Conservation (phyloP, 2,888 invertebrate species). For the Eupithecia pulchellata region DNA sequence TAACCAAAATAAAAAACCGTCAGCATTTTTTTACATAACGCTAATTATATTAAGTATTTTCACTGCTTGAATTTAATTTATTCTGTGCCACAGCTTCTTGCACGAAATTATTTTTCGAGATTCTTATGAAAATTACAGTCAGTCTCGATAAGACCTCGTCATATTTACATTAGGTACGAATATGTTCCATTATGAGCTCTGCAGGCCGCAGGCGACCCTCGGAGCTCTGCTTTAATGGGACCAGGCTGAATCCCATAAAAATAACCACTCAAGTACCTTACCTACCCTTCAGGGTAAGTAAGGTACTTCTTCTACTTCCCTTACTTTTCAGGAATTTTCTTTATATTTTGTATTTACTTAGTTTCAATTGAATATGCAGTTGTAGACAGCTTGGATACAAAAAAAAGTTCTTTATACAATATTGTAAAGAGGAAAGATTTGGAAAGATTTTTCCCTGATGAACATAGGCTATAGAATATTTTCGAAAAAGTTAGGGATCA, state of each 20-base stretch:
- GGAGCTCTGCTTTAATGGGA: slow-evolving; percentile 29
- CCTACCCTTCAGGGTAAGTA: too few species aligned
- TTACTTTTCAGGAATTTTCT: too few species aligned
- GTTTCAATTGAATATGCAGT: too few species aligned
- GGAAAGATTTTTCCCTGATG: too few species aligned
- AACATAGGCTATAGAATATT: too few species aligned
- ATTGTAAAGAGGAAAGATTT: too few species aligned
- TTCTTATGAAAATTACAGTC: slow-evolving; percentile 11
- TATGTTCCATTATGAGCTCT: slow-evolving; percentile 30
- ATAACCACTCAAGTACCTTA: slow-evolving; percentile 23
- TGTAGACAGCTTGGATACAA: too few species aligned
- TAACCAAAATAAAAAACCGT: neutral
- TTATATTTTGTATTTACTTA: too few species aligned
- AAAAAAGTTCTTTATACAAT: too few species aligned
- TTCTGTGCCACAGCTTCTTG: neutral
- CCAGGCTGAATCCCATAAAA: slow-evolving; percentile 34
- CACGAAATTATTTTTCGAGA: neutral
- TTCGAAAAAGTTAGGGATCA: too few species aligned
- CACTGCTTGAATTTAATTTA: neutral
- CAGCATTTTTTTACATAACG: neutral
- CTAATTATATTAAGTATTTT: neutral
- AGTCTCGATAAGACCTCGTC: slow-evolving; percentile 6
- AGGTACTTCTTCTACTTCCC: too few species aligned
- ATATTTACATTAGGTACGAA: slow-evolving; percentile 27
- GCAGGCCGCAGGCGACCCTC: slow-evolving; percentile 17